Conservation (phyloP, 2,888 invertebrate genomes). For the Phalangium opilio region DNA sequence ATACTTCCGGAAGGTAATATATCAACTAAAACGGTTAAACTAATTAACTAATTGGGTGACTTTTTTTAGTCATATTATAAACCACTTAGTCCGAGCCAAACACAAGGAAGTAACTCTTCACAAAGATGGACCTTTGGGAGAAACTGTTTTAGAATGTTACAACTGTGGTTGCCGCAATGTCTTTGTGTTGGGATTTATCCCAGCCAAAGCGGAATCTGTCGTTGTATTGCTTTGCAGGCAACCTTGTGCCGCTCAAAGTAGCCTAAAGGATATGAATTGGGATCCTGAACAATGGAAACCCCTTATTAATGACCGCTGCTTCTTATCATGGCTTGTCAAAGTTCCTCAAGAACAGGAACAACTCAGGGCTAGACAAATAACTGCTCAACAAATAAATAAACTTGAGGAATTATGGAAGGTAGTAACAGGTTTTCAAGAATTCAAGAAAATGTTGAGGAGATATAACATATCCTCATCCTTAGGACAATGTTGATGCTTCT, state of each 20-base stretch:
- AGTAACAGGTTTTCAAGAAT: not conserved
- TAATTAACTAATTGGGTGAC: constrained; percentile 1
- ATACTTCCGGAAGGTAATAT: constrained; percentile 61
- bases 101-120: constrained; percentile 98
- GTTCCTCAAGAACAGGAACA: constrained; percentile 96
- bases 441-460: not conserved
- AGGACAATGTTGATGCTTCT: constrained; percentile 89
- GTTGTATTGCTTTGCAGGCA: constrained; percentile 92
- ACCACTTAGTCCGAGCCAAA: constrained; percentile 96
- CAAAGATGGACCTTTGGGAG: constrained; percentile 90
- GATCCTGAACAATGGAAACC: constrained; percentile 99
- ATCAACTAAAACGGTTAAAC: not conserved
- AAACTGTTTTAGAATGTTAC: constrained; percentile 95
- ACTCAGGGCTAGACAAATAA: constrained; percentile 84
- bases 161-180: constrained; percentile 97
- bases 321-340: constrained; percentile 92
- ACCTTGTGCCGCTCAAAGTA: constrained; percentile 94
- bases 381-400: constrained; percentile 92
- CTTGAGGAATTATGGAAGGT: constrained; percentile 93
- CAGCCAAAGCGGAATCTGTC: constrained; percentile 96
- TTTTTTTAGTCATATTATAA: constrained; percentile 78
- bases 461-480: constrained; percentile 3
- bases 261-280: constrained; percentile 97
- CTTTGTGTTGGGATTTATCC: constrained; percentile 95
- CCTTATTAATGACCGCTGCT: constrained; percentile 86